Base-by-base conservation (phyloP, 2,113 vertebrate genomes). In the Daubentonia madagascariensis region DNA sequence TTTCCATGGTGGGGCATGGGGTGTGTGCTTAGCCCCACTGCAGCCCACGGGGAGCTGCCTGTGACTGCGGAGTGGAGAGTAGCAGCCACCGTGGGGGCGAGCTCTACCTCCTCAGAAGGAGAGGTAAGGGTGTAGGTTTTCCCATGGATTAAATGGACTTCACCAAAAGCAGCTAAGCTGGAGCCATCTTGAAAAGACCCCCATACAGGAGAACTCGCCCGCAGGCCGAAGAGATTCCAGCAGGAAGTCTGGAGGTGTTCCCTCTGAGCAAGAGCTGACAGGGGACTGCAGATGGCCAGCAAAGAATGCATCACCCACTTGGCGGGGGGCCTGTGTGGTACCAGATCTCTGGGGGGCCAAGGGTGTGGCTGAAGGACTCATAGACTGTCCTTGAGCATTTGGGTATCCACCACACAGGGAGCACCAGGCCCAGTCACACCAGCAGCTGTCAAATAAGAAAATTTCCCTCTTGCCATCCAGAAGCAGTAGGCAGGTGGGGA, bases 401-500 rank as follows among this genome's bases (percentile, higher is more conserved):
- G 63, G 48, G 43, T n/a, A 25, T 54, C 54, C 54, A 30, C 63
- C 93, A 93, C 20, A 17, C 16, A 54, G 25, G 52, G 20, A 32
- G 37, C 45, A 81, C 48, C 48, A 50, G 70, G 22, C 67, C 25
- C 25, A 35, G 8, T 20, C 30, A 73, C 11, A 16, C 25, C 90
- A 91, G 86, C 70, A 95, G 79, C 76, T 85, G 63, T 87, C 75
- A 17, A 68, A 67, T 25, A 40, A 65, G 25, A 95, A 67, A 37
- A 48, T 54, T 73, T 81, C 35, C 25, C 48, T 89, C 28, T 20
- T 32, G 2, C 32, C 85, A 45, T 32, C 54, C 76, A 93, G 43
- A 91, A 54, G 52, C 61, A 40, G 68, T 35, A 32, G 40, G 30
- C 67, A 25, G 45, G 23, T 4, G 6, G 7, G 20, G 12, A 30